Evolutionary conservation across 2,113 vertebrate species (phyloP), one percentile per base, ranked within the genome.

Genomic region (Sialia sialis): DNA sequence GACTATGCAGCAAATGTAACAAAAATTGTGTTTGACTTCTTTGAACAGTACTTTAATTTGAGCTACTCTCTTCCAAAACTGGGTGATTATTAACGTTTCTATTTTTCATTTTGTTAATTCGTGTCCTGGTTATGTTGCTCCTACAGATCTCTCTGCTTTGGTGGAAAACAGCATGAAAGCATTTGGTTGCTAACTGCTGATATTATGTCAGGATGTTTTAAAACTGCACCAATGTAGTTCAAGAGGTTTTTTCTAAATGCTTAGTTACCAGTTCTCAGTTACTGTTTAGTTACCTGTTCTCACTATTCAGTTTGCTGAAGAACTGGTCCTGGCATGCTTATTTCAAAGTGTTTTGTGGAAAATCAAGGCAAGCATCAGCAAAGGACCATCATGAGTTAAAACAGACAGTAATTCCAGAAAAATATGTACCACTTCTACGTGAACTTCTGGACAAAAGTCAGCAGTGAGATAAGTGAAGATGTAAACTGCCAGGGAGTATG

Each of bases 31-130:
- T 99, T 99, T 29, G 97, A 99, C 94, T 99, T 98, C 96, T 99
- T 99, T 97, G 99, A 99, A 97, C 7, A 97, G 1, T 99, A 99
- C 93, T 99, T 99, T 89, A 96, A 94, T 93, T 97, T 99, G 98
- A 19, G 4, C 0, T 99, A 99, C 95, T 98, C 99, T 84, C 98
- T 99, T 97, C 77, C 97, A 39, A 99, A 99, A 97, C 96, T 99
- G 84, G 99, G 99, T 99, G 96, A 95, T 94, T 97, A 89, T 87
- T 56, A 26, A 43, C 56, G 90, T 89, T 84, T 34, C n/a, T n/a
- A 58, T 94, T 94, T 77, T 84, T 87, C 4, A 77, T 94, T 86
- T 63, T 72, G 3, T 78, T 85, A 55, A 59, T 76, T 94, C 21
- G 17, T 88, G 29, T 83, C 32, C 67, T 38, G 5, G 20, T 90